Base-by-base conservation (phyloP, 2,113 vertebrate genomes). In the Pterocles gutturalis region DNA sequence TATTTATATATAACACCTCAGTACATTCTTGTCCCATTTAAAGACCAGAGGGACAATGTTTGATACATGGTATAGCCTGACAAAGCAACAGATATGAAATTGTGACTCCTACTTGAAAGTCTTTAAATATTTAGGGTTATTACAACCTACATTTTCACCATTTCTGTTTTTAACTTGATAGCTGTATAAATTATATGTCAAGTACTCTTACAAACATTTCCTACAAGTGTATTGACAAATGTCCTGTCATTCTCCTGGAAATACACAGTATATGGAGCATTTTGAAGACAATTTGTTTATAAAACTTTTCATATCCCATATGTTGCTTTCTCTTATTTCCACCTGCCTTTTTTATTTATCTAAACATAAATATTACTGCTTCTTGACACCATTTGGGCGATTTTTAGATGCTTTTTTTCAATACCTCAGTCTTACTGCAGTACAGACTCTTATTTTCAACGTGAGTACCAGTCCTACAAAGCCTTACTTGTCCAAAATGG, bases 41-140 rank as follows among this genome's bases (percentile, higher is more conserved):
- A 91, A 79, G 75, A 88, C 70, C 69, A 91, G 55, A 88, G 45
- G 15, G 53, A 84, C 55, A 77, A 7, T 14, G 19, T 76, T 82
- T 95, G 64, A 86, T 94, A 72, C 33, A 48, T 80, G 17, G 5
- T 33, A 17, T 36, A 71, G 19, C 54, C 31, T 96, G 65, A 34
- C 93, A 96, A 90, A 83, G 49, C 65, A 97, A 82, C 58, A 92
- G 70, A 53, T 87, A 83, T 76, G 64, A 79, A 96, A 92, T 73
- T 83, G 34, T 60, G 48, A 84, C 71, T 92, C 73, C 67, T 93
- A 24, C 89, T 82, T 85, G 94, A 94, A 96, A 97, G 70, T 69
- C 76, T 97, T 98, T 94, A 97, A 94, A 95, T 98, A 97, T 95
- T 96, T 95, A 94, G 73, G 55, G 65, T 91, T 97, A 76, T 95